Percentiles rank a stretch among this genome's conserved stretches.
Evolutionary conservation across 37 sponge, comb jelly and placozoan genomes (phyloP).

Genomic region (Halisarca cf. caerulea): DNA sequence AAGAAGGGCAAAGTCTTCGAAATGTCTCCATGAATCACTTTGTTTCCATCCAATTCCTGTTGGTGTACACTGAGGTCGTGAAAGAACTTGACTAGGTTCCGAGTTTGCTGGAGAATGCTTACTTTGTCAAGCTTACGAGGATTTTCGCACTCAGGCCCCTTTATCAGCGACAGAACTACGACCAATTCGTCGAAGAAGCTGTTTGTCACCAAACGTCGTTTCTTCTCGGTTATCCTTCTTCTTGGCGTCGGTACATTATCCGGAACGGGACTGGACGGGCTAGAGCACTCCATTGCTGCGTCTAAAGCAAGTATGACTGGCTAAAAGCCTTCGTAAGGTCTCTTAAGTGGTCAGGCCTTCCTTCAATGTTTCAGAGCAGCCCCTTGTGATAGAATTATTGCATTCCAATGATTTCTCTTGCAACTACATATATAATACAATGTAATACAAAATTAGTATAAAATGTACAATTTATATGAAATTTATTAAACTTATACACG

Average conservation of each 20-base stretch:
- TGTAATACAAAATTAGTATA: too few relatives aligned
- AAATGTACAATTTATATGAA: too few relatives aligned
- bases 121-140: conserved; percentile 71
- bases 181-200: conserved; percentile 69
- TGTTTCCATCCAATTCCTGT: neutral
- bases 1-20: neutral
- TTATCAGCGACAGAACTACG: conserved; percentile 47
- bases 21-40: neutral
- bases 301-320: too few relatives aligned
- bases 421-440: too few relatives aligned
- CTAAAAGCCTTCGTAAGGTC: too few relatives aligned
- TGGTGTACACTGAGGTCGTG: conserved; percentile 20
- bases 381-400: too few relatives aligned
- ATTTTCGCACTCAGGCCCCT: conserved; percentile 18
- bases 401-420: too few relatives aligned
- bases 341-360: too few relatives aligned
- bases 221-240: conserved; percentile 36
- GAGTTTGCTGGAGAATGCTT: conserved; percentile 45
- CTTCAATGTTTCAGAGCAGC: too few relatives aligned
- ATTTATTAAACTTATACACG: too few relatives aligned
- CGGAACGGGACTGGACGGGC: too few relatives aligned
- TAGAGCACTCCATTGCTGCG: too few relatives aligned
- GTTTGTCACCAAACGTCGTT: conserved; percentile 57
- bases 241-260: neutral
- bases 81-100: conserved; percentile 42